A percentile compares a stretch with the other conserved stretches of the same genome.
Evolutionary conservation across 1,140 invertebrate species (phyloP).

Genomic region (Zaprionus kolodkinae): DNA sequence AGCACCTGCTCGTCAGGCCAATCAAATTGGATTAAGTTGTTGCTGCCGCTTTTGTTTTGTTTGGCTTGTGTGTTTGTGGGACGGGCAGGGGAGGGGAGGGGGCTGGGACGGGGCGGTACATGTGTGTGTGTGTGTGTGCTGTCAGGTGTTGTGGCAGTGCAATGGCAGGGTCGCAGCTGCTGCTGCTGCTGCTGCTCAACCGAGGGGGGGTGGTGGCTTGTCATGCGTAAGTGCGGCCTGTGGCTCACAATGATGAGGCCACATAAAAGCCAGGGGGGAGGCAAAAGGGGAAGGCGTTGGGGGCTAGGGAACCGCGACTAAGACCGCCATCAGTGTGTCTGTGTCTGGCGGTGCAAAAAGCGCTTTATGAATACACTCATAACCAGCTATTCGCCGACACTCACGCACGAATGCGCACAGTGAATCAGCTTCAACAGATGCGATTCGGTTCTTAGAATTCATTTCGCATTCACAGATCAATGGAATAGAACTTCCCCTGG

Average conservation of each 20-base stretch:
- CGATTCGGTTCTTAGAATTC: background rate
- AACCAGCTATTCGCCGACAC: constrained; percentile 14
- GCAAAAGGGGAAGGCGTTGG: too few relatives aligned
- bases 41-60: constrained; percentile 53
- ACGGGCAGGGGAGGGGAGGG: background rate
- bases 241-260: constrained; percentile 38
- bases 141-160: constrained; percentile 10
- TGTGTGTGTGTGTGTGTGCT: constrained; percentile 12
- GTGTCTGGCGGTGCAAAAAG: constrained; percentile 5
- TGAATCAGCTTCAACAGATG: background rate
- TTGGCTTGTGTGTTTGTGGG: constrained; percentile 24
- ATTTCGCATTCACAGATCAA: background rate
- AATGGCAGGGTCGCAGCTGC: constrained; percentile 2
- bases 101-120: background rate
- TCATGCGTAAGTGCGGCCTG: constrained; percentile 31
- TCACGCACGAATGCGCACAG: background rate
- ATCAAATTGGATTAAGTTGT: constrained; percentile 82
- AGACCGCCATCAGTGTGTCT: constrained; percentile 5
- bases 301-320: background rate
- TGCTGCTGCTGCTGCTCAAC: too few relatives aligned
- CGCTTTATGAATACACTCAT: constrained; percentile 41
- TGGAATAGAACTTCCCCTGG: background rate
- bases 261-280: constrained; percentile 29
- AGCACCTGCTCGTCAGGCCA: constrained; percentile 51
- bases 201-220: background rate